Base-by-base conservation (phyloP, 2,888 invertebrate genomes). In the Drosophila colorata region DNA sequence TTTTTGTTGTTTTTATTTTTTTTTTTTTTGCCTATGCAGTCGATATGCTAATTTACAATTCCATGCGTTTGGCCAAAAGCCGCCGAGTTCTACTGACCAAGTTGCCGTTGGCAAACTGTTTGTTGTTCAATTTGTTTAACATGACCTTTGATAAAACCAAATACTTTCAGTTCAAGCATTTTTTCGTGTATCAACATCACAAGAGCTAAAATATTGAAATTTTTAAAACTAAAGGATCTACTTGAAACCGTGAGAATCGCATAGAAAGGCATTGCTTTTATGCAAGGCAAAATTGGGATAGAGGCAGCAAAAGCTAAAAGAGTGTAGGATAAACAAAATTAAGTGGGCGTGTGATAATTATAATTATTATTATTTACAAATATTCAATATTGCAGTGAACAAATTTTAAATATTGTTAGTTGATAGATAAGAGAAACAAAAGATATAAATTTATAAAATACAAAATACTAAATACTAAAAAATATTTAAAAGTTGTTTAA, bases 31-130 rank as follows among this genome's bases (percentile, higher is more conserved):
- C 28, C 28, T 28, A 9, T 11, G 28, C 53, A 44, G n/a, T 44
- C 49, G 64, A 71, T 71, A 69, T 69, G 69, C 69, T 51, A 72
- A 69, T 73, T 57, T 52, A 31, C 25, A 16, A 38, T 38, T 33
- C 18, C 31, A 18, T 5, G 11, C n/a, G 13, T 31, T 16, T 23
- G 20, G 14, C 55, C 44, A 55, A 55, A 43, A 14, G 44, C 14
- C 33, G 44, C 55, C 11, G 14, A 41, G 41, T 41, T 20, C 41
- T 33, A 23, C 28, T 52, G 52, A 52, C 52, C 52, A 52, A 31
- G 31, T 31, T 31, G 31, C 31, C 11, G 11, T 31, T 31, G 31
- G 31, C 31, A 1, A 28, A 28, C 28, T 7, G 28, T 28, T 28
- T 7, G 28, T 31, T 31, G 31, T 31, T 31, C 31, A 31, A 31